Base-by-base conservation (phyloP, 2,888 invertebrate species). In the Eremobia ochroleuca region DNA sequence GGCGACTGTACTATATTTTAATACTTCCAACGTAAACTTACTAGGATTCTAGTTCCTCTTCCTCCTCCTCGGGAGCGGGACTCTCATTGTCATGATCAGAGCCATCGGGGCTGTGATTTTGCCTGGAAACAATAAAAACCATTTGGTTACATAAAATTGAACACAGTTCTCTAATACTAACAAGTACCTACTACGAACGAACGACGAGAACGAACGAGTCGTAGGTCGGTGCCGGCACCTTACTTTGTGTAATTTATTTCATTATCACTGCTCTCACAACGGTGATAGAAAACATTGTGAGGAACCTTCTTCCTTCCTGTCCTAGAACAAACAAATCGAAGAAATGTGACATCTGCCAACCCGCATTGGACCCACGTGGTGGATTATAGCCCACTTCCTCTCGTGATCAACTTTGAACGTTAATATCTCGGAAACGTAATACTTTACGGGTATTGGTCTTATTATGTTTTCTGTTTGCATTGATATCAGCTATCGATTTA, bases 81-180 rank as follows among this genome's bases (percentile, higher is more conserved):
- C 62, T 83, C 34, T 77, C 79, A 68, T 64, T 77, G 40, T 31
- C 59, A 55, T 52, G 58, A 31, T 65, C 83, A 6, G 77, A 68
- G 11, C 49, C 49, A 58, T 49, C 62, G 49, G 49, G 58, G 34
- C 49, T 68, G 28, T 34, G 62, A 77, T 67, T 82, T 49, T 82
- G 77, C 62, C 79, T 79, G n/a, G 15, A 43, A 67, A 49, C 2
- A 62, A 58, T 67, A 62, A 18, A 18, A 82, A 61, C 1, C 13
- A 49, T 81, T 72, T 34, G 28, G 9, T 43, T 74, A 74, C 43
- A 21, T 37, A 62, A 28, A 21, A 8, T 34, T 15, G 0, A 28
- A 55, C 40, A 75, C 15, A 62, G 0, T 61, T 37, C 4, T n/a
- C n/a, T 66, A 37, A 4, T 21, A 34, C 1, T 55, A 21, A 13